phyloP scores from a whole-genome alignment of 2,113 vertebrate species.

The Scomber colias region DNA sequence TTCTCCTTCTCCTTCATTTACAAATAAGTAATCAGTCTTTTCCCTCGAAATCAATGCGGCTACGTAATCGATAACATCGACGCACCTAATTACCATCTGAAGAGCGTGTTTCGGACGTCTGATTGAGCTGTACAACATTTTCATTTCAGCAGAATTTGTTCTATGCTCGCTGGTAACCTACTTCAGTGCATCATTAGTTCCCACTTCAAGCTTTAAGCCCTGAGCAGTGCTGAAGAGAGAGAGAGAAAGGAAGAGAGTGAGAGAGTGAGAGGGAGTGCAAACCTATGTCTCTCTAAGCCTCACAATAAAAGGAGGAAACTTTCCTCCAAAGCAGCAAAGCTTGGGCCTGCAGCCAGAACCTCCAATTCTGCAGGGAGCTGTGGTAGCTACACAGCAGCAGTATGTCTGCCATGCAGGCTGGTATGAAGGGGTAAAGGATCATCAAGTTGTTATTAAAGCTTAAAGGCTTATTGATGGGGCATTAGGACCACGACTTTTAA shows the following conservation, averaged over 20 bases:
- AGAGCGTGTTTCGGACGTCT: constrained; percentile 20
- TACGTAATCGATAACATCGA: constrained; percentile 55
- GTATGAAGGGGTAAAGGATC: constrained; percentile 8
- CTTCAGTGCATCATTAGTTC: constrained; percentile 76
- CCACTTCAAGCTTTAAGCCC: constrained; percentile 64
- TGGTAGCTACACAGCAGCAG: constrained; percentile 28
- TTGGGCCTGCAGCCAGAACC: constrained; percentile 53
- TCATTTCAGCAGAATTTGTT: constrained; percentile 66
- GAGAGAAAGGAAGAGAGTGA: constrained; percentile 21
- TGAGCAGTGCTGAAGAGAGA: constrained; percentile 44
- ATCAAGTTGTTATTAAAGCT: constrained; percentile 23
- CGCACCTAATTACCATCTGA: constrained; percentile 67
- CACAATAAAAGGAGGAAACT: constrained; percentile 55
- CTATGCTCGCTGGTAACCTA: constrained; percentile 74
- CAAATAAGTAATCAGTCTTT: constrained; percentile 61
- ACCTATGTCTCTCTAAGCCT: constrained; percentile 51
- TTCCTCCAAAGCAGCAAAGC: constrained; percentile 50
- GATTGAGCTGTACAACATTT: constrained; percentile 64
- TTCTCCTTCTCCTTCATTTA: constrained; percentile 36
- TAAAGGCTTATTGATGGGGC: constrained; percentile 17
- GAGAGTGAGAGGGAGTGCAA: constrained; percentile 37
- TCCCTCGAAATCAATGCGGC: constrained; percentile 19
- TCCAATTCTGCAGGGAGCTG: constrained; percentile 46
- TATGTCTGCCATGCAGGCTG: constrained; percentile 21
- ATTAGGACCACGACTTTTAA: constrained; percentile 16